phyloP scores from a whole-genome alignment of 2,797 vertebrate genomes.

The Pangasius sanitwongsei region DNA sequence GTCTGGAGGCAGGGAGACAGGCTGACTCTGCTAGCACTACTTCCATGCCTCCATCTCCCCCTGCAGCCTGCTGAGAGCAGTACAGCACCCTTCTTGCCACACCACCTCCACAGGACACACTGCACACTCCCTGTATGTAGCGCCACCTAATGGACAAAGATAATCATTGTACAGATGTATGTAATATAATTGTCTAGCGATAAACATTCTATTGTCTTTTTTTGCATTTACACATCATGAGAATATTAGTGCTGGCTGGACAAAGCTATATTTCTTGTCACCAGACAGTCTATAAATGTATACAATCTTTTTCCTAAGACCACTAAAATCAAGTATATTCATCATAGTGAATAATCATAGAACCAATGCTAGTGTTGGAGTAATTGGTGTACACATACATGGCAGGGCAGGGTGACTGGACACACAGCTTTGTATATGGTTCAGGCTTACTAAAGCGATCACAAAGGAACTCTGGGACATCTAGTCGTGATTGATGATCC shows the following conservation, averaged over 20 bases:
- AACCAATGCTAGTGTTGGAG: not conserved
- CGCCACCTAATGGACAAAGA: conserved; percentile 72
- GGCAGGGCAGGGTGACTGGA: conserved; percentile 77
- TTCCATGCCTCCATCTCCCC: conserved; percentile 64
- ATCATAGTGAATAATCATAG: not conserved
- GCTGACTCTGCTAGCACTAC: conserved; percentile 70
- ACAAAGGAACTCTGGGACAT: conserved; percentile 79
- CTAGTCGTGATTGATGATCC: conserved; percentile 78
- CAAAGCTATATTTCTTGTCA: not conserved
- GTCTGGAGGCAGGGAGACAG: conserved; percentile 72
- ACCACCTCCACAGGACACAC: conserved; percentile 82
- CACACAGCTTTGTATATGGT: conserved; percentile 75
- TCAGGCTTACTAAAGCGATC: conserved; percentile 79
- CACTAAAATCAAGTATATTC: not conserved
- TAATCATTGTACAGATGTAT: conserved; percentile 1
- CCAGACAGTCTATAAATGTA: not conserved
- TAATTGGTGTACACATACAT: conserved; percentile 69
- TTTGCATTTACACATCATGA: not conserved
- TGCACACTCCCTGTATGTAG: conserved; percentile 80
- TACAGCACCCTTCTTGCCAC: conserved; percentile 76
- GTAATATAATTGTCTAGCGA: not conserved
- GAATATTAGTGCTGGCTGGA: not conserved
- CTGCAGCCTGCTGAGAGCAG: conserved; percentile 65
- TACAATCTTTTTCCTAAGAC: not conserved
- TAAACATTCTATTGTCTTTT: not conserved